Percentiles rank a stretch among this genome's conserved stretches.
Conservation (phyloP, 2,888 invertebrate genomes). For the Electrophaes corylata region DNA sequence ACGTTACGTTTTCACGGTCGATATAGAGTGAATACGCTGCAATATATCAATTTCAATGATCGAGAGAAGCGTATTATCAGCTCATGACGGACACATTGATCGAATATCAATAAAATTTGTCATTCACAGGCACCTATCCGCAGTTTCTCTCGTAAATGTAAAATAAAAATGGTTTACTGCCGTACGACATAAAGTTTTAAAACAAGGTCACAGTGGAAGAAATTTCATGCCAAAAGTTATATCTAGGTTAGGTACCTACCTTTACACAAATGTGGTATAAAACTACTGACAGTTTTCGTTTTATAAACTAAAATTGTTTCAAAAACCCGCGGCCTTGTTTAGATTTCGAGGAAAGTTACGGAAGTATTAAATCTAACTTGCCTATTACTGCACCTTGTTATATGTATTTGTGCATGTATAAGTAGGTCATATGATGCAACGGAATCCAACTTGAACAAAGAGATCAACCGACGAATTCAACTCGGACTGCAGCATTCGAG, state of each 20-base stretch:
- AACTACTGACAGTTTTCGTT: constrained; percentile 60
- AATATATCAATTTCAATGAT: constrained; percentile 41
- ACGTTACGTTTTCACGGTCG: constrained; percentile 38
- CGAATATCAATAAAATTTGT: constrained; percentile 58
- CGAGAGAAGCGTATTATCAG: constrained; percentile 44
- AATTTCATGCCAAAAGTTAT: constrained; percentile 63
- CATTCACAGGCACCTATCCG: constrained; percentile 54
- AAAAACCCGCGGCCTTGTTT: constrained; percentile 60
- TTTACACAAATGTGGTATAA: constrained; percentile 43
- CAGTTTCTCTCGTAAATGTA: constrained; percentile 64
- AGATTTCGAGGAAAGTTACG: constrained; percentile 61
- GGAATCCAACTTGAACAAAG: too few relatives aligned
- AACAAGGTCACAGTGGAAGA: constrained; percentile 64
- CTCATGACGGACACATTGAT: constrained; percentile 47
- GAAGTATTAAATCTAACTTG: too few relatives aligned
- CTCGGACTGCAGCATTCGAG: too few relatives aligned
- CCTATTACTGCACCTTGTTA: too few relatives aligned
- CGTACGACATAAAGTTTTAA: constrained; percentile 61
- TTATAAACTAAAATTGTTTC: constrained; percentile 64
- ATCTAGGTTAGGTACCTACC: constrained; percentile 31
- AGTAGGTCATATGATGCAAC: too few relatives aligned
- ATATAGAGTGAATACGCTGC: constrained; percentile 37
- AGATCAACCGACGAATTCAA: too few relatives aligned
- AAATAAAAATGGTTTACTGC: constrained; percentile 68
- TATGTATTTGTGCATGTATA: too few relatives aligned